Evolutionary conservation across 1,140 invertebrate species (phyloP).

Genomic region (Rhizoglyphus robini): DNA sequence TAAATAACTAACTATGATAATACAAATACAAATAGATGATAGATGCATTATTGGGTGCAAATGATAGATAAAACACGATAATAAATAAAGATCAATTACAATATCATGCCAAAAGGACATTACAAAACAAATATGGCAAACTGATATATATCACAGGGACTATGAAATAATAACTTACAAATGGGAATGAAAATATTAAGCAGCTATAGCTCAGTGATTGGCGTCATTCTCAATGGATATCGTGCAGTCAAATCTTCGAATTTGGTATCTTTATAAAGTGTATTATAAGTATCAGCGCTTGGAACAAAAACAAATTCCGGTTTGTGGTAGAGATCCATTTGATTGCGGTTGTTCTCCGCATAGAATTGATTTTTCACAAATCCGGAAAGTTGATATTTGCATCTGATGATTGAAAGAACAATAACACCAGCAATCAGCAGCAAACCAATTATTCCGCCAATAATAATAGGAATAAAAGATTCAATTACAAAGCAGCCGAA

Average conservation of each 20-base stretch:
- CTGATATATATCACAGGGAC: neutral
- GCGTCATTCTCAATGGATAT: conserved; percentile 17
- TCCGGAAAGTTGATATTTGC: conserved; percentile 11
- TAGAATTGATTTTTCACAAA: conserved; percentile 18
- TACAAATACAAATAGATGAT: too few relatives aligned
- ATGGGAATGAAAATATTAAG: neutral
- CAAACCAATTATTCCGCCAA: neutral
- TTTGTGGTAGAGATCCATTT: conserved; percentile 1
- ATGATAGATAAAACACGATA: too few relatives aligned
- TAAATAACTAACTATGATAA: too few relatives aligned
- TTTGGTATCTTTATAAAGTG: neutral
- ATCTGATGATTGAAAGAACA: conserved; percentile 5
- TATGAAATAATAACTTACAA: neutral
- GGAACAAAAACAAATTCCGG: conserved; percentile 19
- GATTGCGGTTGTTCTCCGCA: neutral
- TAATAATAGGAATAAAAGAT: conserved; percentile 14
- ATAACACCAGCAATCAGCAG: conserved; percentile 16
- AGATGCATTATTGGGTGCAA: too few relatives aligned
- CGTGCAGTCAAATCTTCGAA: conserved; percentile 9
- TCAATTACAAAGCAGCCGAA: conserved; percentile 18
- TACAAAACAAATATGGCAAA: conserved; percentile 1
- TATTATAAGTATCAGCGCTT: conserved; percentile 11
- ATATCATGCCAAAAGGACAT: too few relatives aligned
- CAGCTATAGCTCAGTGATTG: conserved; percentile 15
- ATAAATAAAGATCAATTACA: too few relatives aligned